phyloP scores from a whole-genome alignment of 30 jellyfish, hydroid and myxozoan species.

The Clytia hemisphaerica region DNA sequence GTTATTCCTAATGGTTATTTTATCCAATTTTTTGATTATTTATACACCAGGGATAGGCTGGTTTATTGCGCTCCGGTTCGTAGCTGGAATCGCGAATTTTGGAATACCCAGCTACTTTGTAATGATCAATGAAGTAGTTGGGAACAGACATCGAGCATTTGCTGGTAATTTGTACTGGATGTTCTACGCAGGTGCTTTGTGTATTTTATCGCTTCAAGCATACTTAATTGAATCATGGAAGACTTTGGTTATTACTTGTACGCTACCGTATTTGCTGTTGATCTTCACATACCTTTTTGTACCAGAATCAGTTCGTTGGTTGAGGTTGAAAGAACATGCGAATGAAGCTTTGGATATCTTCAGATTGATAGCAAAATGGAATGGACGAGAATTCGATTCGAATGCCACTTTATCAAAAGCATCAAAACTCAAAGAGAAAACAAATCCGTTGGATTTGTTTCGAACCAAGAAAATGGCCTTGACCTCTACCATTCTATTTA shows the following conservation, averaged over 20 bases:
- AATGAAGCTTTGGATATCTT: slow-evolving; percentile 47
- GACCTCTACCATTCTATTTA: slow-evolving; percentile 34
- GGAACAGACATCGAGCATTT: slow-evolving; percentile 64
- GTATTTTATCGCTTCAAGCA: slow-evolving; percentile 67
- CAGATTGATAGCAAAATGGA: slow-evolving; percentile 40
- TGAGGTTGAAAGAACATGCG: slow-evolving; percentile 35
- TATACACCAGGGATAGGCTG: slow-evolving; percentile 51
- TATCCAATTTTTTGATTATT: slow-evolving; percentile 42
- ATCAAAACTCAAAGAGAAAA: slow-evolving; percentile 4
- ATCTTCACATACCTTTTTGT: slow-evolving; percentile 44
- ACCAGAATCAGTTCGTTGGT: slow-evolving; percentile 92
- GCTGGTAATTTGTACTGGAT: slow-evolving; percentile 70
- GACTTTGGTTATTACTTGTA: slow-evolving; percentile 36
- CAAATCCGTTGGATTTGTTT: slow-evolving; percentile 46
- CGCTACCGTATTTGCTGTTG: slow-evolving; percentile 69
- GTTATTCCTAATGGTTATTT: slow-evolving; percentile 25
- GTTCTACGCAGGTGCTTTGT: slow-evolving; percentile 49
- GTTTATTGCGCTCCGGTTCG: slow-evolving; percentile 33
- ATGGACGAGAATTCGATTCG: slow-evolving; percentile 48
- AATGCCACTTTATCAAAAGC: slow-evolving; percentile 29
- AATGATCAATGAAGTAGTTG: slow-evolving; percentile 74
- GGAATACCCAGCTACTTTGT: slow-evolving; percentile 58
- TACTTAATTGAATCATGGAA: slow-evolving; percentile 72
- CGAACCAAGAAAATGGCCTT: slow-evolving; percentile 54
- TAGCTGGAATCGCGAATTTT: slow-evolving; percentile 65